A percentile compares a stretch with the other conserved stretches of the same genome.
phyloP scores from a whole-genome alignment of 2,797 vertebrate species.

The Halcyon leucocephala region DNA sequence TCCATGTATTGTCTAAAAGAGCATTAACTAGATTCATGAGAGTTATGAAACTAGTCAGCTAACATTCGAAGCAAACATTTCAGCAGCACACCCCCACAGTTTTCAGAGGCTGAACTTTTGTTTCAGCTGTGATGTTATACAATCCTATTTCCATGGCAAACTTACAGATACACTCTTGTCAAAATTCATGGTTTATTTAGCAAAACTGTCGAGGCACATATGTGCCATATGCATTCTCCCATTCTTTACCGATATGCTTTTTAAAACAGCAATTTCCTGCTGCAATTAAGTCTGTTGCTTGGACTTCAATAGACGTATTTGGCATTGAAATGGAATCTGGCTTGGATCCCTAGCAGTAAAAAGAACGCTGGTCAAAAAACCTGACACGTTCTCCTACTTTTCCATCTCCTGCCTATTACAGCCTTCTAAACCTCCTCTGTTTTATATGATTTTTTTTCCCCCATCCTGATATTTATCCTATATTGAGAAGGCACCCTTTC shows the following conservation, averaged over 20 bases:
- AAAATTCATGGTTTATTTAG: constrained; percentile 64
- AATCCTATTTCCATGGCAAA: constrained; percentile 71
- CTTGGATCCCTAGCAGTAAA: not conserved
- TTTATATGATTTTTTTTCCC: not conserved
- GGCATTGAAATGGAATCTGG: not conserved
- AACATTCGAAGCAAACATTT: constrained; percentile 63
- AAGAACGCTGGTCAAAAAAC: not conserved
- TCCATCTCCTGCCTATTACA: not conserved
- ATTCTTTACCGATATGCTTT: constrained; percentile 50
- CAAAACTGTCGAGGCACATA: constrained; percentile 44
- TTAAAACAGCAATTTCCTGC: constrained; percentile 29
- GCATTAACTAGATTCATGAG: constrained; percentile 39
- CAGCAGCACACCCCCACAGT: constrained; percentile 43
- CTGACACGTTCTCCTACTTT: not conserved
- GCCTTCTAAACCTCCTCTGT: not conserved
- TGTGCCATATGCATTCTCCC: constrained; percentile 48
- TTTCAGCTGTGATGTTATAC: constrained; percentile 70
- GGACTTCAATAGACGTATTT: constrained; percentile 42
- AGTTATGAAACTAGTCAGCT: constrained; percentile 63
- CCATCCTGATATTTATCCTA: not conserved
- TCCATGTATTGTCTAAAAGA: constrained; percentile 60
- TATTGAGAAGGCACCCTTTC: not conserved
- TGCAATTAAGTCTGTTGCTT: constrained; percentile 32
- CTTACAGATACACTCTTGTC: constrained; percentile 57
- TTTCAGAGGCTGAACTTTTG: constrained; percentile 69